phyloP scores from a whole-genome alignment of 2,888 invertebrate genomes.

The Dryobotodes eremita region DNA sequence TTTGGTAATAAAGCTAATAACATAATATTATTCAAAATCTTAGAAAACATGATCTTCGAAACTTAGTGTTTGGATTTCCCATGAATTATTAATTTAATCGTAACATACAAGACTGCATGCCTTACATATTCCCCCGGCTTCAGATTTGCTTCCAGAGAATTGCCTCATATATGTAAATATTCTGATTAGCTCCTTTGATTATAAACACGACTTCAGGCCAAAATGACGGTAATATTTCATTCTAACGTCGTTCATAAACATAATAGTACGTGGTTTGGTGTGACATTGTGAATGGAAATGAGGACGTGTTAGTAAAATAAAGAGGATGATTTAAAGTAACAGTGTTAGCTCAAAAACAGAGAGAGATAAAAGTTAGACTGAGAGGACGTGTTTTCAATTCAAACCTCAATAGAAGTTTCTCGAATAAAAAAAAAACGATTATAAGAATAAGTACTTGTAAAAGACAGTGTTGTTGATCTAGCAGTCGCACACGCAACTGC shows the following conservation, averaged over 20 bases:
- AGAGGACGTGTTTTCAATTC: too few relatives aligned
- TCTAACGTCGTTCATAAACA: not conserved
- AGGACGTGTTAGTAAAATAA: too few relatives aligned
- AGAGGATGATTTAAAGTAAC: too few relatives aligned
- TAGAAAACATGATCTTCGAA: constrained; percentile 13
- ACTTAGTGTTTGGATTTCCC: constrained; percentile 1
- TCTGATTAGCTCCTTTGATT: constrained; percentile 11
- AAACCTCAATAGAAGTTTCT: too few relatives aligned
- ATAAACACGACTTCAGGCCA: constrained; percentile 24
- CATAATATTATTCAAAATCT: constrained; percentile 15
- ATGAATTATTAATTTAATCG: constrained; percentile 5
- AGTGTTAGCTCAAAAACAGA: too few relatives aligned
- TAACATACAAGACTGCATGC: constrained; percentile 1
- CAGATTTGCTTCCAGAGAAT: not conserved
- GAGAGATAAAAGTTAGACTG: too few relatives aligned
- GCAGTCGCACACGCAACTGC: too few relatives aligned
- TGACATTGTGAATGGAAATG: not conserved
- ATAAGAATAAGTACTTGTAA: too few relatives aligned
- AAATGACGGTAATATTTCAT: constrained; percentile 4
- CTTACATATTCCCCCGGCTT: not conserved
- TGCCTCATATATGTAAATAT: not conserved
- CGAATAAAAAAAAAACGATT: too few relatives aligned
- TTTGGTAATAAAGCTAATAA: not conserved
- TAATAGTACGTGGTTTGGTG: constrained; percentile 11
- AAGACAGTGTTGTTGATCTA: too few relatives aligned